These are phyloP conservation scores for Tragelaphus eurycerus DNA, from an alignment of 2,797 vertebrate species.

Conservation along the genomic window DNA sequence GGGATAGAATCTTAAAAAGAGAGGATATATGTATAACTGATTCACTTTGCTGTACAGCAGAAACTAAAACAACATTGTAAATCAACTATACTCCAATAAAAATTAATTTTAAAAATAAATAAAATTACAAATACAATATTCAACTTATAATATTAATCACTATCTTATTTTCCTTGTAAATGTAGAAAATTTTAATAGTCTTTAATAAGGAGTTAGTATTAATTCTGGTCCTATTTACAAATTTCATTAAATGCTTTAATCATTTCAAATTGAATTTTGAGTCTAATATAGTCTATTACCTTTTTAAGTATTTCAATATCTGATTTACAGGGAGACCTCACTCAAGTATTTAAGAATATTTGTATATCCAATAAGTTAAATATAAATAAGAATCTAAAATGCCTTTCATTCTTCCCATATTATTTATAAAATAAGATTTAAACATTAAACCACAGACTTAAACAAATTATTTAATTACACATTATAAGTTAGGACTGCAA, in stretches of 20 bases:
- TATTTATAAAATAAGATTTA: conserved; percentile 54
- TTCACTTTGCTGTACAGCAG: neutral
- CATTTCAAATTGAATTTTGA: conserved; percentile 66
- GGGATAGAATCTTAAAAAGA: neutral
- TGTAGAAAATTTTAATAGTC: conserved; percentile 16
- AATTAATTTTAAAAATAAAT: neutral
- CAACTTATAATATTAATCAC: conserved; percentile 41
- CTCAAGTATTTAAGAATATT: conserved; percentile 31
- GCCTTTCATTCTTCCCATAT: conserved; percentile 42
- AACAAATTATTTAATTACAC: conserved; percentile 15
- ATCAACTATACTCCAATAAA: neutral
- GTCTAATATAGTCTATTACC: conserved; percentile 43
- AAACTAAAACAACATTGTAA: neutral
- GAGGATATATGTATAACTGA: neutral
- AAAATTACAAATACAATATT: conserved; percentile 42
- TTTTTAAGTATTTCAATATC: conserved; percentile 45
- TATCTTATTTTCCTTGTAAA: conserved; percentile 26
- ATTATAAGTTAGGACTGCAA: conserved; percentile 39
- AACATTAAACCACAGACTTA: conserved; percentile 37
- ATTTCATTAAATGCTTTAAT: conserved; percentile 62
- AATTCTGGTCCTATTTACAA: conserved; percentile 51
- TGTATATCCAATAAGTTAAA: conserved; percentile 51
- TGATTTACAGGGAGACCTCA: conserved; percentile 42
- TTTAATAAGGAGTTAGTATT: conserved; percentile 37
- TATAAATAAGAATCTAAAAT: conserved; percentile 45